Percentiles rank a stretch among this genome's conserved stretches.
phyloP scores from a whole-genome alignment of 1,140 invertebrate species.

The Sinonovacula constricta region DNA sequence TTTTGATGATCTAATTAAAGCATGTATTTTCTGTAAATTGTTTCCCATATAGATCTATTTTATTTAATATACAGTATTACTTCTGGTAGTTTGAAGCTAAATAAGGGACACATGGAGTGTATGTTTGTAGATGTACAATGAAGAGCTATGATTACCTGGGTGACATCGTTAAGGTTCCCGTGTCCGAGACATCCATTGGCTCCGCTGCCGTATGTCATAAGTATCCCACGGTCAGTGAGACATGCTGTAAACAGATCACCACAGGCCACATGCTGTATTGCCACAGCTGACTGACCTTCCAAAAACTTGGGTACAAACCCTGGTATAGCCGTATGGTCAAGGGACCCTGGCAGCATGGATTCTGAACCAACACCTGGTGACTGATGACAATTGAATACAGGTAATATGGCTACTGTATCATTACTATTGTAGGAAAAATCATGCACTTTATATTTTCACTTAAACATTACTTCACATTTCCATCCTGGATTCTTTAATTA shows the following conservation, averaged over 20 bases:
- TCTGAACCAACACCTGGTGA: slow-evolving; percentile 69
- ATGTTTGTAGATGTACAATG: background rate
- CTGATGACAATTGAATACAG: slow-evolving; percentile 50
- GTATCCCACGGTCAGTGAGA: slow-evolving; percentile 83
- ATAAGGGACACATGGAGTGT: no score
- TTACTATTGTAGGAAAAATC: no score
- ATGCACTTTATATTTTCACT: no score
- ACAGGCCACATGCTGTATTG: slow-evolving; percentile 78
- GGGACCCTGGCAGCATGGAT: slow-evolving; percentile 66
- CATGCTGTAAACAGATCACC: slow-evolving; percentile 78
- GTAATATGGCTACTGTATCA: no score
- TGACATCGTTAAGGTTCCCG: slow-evolving; percentile 83
- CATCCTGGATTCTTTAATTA: no score
- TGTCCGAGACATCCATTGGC: slow-evolving; percentile 84
- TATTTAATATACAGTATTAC: no score
- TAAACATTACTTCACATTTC: no score
- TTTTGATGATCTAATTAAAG: no score
- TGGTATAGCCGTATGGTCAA: slow-evolving; percentile 60
- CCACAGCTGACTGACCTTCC: slow-evolving; percentile 78
- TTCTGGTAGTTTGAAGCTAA: no score
- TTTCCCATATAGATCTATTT: no score
- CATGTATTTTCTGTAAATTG: no score
- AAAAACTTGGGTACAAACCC: slow-evolving; percentile 74
- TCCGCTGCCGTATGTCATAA: slow-evolving; percentile 87
- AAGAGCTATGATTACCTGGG: slow-evolving; percentile 71